Evolutionary conservation across 2,113 vertebrate genomes (phyloP), one percentile per base, ranked within the genome.

Genomic region (Epinephelus moara): DNA sequence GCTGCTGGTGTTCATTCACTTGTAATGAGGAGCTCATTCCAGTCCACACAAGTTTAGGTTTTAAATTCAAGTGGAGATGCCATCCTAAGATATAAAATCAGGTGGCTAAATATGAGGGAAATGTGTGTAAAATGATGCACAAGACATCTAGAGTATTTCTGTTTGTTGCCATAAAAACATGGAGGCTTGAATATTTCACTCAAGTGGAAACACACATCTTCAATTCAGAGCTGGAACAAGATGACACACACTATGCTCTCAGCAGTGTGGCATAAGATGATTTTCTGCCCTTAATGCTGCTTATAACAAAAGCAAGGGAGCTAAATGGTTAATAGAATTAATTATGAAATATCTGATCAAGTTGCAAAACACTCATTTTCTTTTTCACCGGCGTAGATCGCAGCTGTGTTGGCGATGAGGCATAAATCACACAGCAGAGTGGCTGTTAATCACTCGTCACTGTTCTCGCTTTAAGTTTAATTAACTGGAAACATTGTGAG

Each of bases 401-500:
- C 25, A 40, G 13, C 11, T 55, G 66, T 61, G 42, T 42, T 49
- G 68, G 18, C 10, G 25, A n/a, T 25, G 30, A 60, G 53, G 70
- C 21, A 2, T 79, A 21, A 70, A 66, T 66, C 67, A 57, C 79
- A 47, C 21, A 49, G 60, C 42, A 23, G 63, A 62, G 72, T 50
- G 14, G 70, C 52, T 75, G 59, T 75, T 81, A 77, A 78, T 80
- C 25, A 21, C 57, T 83, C 50, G 6, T 70, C 75, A 19, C 23
- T 62, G 62, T 78, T 76, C 60, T 64, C 66, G 59, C 75, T 27
- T 73, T 33, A 15, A 27, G 15, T 78, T 63, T 83, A 82, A 89
- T 70, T 40, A 73, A 79, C 55, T 66, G 80, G 67, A 84, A 88
- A 80, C 81, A 60, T 3, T 52, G 59, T 49, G 81, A 50, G 72